Base-by-base conservation (phyloP, 2,888 invertebrate species). In the Eupithecia abbreviata region DNA sequence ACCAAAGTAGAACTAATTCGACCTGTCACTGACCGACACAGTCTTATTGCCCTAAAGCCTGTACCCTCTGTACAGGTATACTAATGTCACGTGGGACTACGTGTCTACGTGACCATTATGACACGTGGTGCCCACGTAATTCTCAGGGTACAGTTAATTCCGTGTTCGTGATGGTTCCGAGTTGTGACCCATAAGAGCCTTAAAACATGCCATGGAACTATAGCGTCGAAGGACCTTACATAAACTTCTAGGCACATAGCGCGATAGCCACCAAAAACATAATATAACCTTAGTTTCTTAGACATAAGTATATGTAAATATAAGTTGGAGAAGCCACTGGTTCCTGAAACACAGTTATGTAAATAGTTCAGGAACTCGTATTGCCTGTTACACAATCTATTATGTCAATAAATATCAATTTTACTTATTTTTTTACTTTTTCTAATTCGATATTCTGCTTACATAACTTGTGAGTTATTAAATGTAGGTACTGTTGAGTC, bases 1-100 rank as follows among this genome's bases (percentile, higher is more conserved):
- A 13, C 15, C n/a, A 68, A 9, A 43, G 42, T 68, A 68, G n/a
- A 68, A 68, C 7, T 68, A 68, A 68, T 68, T 68, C n/a, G 15
- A 68, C 9, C 43, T 68, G 67, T 68, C 67, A 43, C 45, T 10
- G 43, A 10, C n/a, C 43, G n/a, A 45, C 43, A 66, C 15, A 15
- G 15, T 18, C 66, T 43, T n/a, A n/a, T 68, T 42, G 42, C 9
- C 2, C 9, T 67, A n/a, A 15, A 67, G 7, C 67, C 67, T 15
- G 30, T 30, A 30, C 30, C 30, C 30, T 30, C 30, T 30, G 30
- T 18, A 4, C 18, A 18, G 18, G 18, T n/a, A n/a, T 3, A 58
- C 7, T n/a, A 30, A 18, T n/a, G 41, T 13, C 42, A 15, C 42
- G 66, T 66, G 6, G 15, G 66, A 43, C 15, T 68, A 43, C 45